phyloP scores from a whole-genome alignment of 2,888 invertebrate species.

The Dugesia japonica region DNA sequence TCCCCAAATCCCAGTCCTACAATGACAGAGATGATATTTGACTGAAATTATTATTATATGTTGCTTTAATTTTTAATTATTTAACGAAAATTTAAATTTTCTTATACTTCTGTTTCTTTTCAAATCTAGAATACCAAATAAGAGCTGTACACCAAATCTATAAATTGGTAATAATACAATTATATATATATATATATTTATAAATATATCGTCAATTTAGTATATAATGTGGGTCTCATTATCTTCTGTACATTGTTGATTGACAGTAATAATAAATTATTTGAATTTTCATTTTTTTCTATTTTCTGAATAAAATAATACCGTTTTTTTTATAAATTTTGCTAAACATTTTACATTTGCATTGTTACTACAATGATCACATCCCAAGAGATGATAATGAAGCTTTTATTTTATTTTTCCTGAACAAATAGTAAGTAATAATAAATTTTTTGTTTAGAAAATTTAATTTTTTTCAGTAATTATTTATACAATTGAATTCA shows the following conservation, averaged over 20 bases:
- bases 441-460: no score
- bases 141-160: not conserved
- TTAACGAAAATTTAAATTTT: not conserved
- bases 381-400: constrained; percentile 1
- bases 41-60: not conserved
- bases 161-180: not conserved
- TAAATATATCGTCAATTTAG: not conserved
- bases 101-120: not conserved
- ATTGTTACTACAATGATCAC: not conserved
- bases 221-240: constrained; percentile 4
- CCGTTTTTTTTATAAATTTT: not conserved
- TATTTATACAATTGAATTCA: no score
- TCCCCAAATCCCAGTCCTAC: not conserved
- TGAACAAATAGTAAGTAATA: no score
- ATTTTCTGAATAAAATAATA: not conserved
- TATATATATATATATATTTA: not conserved
- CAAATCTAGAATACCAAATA: not conserved
- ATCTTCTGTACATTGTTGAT: constrained; percentile 3
- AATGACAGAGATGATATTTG: not conserved
- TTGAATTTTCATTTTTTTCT: not conserved
- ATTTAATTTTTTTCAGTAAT: no score
- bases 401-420: not conserved
- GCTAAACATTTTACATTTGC: not conserved
- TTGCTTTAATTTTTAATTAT: not conserved
- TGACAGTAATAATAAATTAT: not conserved